A percentile compares a stretch with the other conserved stretches of the same genome.
phyloP scores from a whole-genome alignment of 2,888 invertebrate species.

The Hirtodrosophila trivittata region DNA sequence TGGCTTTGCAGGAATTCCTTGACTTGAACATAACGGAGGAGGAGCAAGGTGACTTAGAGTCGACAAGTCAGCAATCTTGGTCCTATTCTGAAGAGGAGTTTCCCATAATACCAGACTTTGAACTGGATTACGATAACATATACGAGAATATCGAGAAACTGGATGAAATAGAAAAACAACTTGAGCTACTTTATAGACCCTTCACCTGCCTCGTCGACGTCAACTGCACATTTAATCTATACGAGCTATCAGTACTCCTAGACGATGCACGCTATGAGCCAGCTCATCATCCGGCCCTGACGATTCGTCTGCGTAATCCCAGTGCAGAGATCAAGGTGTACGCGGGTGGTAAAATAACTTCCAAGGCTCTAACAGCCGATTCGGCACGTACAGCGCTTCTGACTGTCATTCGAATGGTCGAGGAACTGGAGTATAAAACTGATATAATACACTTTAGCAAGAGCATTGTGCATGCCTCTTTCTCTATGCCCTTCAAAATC shows the following conservation, averaged over 20 bases:
- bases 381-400: slow-evolving; percentile 41
- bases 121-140: slow-evolving; percentile 52
- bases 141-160: slow-evolving; percentile 41
- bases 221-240: slow-evolving; percentile 44
- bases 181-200: slow-evolving; percentile 58
- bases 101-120: slow-evolving; percentile 21
- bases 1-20: not conserved
- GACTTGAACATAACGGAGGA: not conserved
- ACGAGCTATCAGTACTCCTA: slow-evolving; percentile 53
- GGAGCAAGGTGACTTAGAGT: too few species aligned
- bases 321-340: slow-evolving; percentile 43
- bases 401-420: slow-evolving; percentile 43
- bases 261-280: slow-evolving; percentile 55
- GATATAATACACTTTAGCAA: slow-evolving; percentile 36
- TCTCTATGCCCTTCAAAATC: slow-evolving; percentile 60
- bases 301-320: slow-evolving; percentile 41
- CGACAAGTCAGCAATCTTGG: too few species aligned
- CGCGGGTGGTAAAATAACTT: slow-evolving; percentile 40
- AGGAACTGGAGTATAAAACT: slow-evolving; percentile 52
- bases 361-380: slow-evolving; percentile 38
- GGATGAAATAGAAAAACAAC: slow-evolving; percentile 40
- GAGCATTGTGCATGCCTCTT: slow-evolving; percentile 59
- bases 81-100: not conserved
- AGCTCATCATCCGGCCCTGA: slow-evolving; percentile 46
- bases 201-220: slow-evolving; percentile 55